Conservation (phyloP, 2,113 vertebrate genomes). For the Lepidothrix coronata region DNA sequence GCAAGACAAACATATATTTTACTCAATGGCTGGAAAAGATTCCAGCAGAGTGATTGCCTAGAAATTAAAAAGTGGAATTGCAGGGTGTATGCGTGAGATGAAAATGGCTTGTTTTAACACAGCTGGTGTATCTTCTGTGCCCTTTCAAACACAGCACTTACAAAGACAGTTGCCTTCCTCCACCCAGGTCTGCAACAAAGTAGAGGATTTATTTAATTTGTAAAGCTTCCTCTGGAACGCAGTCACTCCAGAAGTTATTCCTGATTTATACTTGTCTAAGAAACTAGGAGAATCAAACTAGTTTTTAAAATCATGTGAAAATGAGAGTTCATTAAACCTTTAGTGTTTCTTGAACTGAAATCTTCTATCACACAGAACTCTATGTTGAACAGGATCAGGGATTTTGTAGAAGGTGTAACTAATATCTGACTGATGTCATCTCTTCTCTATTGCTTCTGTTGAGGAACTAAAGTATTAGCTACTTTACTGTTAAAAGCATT, state of each 20-base stretch:
- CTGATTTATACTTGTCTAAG: neutral
- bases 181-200: neutral
- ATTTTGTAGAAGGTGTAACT: neutral
- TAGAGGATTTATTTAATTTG: neutral
- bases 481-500: neutral
- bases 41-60: constrained; percentile 55
- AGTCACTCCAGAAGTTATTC: neutral
- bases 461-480: neutral
- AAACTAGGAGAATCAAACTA: neutral
- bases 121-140: constrained; percentile 5
- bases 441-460: neutral
- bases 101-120: constrained; percentile 44
- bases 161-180: neutral
- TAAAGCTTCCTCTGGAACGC: neutral
- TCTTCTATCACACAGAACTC: neutral
- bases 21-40: constrained; percentile 49
- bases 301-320: neutral
- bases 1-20: constrained; percentile 59
- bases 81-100: constrained; percentile 1
- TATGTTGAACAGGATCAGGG: neutral
- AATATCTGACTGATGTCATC: neutral
- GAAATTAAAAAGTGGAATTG: constrained; percentile 59
- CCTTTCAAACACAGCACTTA: neutral
- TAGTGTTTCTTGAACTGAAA: neutral
- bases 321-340: neutral